Percentiles rank a stretch among this genome's conserved stretches.
These are phyloP conservation scores for Bombus polaris DNA, from an alignment of 1,140 invertebrate species.

Conservation along the genomic window DNA sequence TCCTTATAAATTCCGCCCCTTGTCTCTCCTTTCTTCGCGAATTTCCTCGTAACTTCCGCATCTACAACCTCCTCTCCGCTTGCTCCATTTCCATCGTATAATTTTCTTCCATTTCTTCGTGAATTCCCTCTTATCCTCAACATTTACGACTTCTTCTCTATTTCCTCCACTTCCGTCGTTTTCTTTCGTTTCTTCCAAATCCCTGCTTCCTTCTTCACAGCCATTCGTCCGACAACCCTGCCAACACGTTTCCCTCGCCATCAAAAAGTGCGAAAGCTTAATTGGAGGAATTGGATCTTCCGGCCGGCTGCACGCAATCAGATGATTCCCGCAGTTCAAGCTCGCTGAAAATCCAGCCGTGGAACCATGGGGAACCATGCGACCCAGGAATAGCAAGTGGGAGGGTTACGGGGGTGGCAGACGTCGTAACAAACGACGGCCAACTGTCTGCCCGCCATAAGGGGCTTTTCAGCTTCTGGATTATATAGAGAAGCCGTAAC, in stretches of 20 bases:
- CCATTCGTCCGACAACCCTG: not conserved
- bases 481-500: constrained; percentile 38
- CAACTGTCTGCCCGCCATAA: constrained; percentile 46
- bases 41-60: too few species aligned
- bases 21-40: too few species aligned
- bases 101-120: too few species aligned
- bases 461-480: constrained; percentile 57
- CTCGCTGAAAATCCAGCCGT: constrained; percentile 52
- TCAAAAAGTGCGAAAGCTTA: constrained; percentile 83
- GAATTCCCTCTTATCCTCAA: too few species aligned
- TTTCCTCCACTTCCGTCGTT: not conserved
- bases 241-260: constrained; percentile 66
- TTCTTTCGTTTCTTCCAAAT: not conserved
- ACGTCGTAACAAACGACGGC: constrained; percentile 48
- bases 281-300: constrained; percentile 79
- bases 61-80: too few species aligned
- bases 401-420: not conserved
- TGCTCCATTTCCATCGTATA: too few species aligned
- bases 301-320: constrained; percentile 78
- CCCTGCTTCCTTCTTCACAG: not conserved
- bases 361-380: not conserved
- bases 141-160: too few species aligned
- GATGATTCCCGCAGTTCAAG: constrained; percentile 74
- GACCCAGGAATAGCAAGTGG: too few species aligned
- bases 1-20: too few species aligned